Percentiles rank a stretch among this genome's conserved stretches.
These are phyloP conservation scores for Lithobius niger DNA, from an alignment of 1,140 invertebrate species.

Conservation along the genomic window DNA sequence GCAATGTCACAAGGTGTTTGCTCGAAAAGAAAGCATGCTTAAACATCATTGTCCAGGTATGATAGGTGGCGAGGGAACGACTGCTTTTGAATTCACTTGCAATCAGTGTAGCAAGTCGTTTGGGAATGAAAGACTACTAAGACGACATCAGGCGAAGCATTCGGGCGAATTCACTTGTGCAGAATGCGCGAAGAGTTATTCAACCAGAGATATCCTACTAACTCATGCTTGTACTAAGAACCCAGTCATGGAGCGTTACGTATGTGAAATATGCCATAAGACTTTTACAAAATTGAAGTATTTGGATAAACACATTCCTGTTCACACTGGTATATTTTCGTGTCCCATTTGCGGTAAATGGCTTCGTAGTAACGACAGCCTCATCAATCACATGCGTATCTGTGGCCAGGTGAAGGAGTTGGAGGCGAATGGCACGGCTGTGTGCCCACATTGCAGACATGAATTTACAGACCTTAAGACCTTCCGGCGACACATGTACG, in stretches of 20 bases:
- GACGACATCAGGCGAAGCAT: conserved; percentile 5
- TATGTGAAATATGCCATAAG: conserved; percentile 9
- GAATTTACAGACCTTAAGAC: conserved; percentile 21
- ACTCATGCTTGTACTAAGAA: conserved; percentile 21
- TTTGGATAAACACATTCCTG: conserved; percentile 14
- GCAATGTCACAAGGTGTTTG: conserved; percentile 24
- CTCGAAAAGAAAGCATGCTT: conserved; percentile 10
- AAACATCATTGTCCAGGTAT: conserved; percentile 7
- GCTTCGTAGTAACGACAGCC: conserved; percentile 11
- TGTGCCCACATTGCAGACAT: conserved; percentile 22
- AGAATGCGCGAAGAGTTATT: conserved; percentile 23
- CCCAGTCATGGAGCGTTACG: background rate
- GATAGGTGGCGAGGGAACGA: background rate
- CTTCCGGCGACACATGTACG: conserved; percentile 27
- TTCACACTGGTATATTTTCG: conserved; percentile 13
- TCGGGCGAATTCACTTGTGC: conserved; percentile 17
- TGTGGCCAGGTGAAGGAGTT: conserved; percentile 14
- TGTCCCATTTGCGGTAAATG: conserved; percentile 15
- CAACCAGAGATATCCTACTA: conserved; percentile 22
- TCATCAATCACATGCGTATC: conserved; percentile 12
- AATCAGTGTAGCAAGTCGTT: conserved; percentile 11
- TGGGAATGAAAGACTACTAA: background rate
- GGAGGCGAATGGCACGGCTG: conserved; percentile 7
- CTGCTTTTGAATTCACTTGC: background rate
- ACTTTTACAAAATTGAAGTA: conserved; percentile 12